A percentile compares a stretch with the other conserved stretches of the same genome.
Conservation (phyloP, 2,888 invertebrate species). For the Rhopalosiphum nymphaeae region DNA sequence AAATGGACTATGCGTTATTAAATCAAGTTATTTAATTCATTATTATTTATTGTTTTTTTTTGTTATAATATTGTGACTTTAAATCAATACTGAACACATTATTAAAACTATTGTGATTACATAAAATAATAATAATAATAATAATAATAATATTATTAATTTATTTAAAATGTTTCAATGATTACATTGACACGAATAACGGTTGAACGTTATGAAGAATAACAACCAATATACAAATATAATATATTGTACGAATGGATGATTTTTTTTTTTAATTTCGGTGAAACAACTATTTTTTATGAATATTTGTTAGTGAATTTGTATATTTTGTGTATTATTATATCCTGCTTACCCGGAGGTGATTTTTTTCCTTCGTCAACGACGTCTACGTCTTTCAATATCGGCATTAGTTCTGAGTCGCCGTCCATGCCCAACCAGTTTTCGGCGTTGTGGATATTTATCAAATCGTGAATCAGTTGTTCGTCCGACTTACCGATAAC, state of each 20-base stretch:
- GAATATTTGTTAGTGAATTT: not conserved
- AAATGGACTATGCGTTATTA: too few relatives aligned
- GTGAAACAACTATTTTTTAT: not conserved
- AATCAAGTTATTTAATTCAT: too few relatives aligned
- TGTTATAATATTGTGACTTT: not conserved
- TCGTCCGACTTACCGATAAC: slow-evolving; percentile 91
- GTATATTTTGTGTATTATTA: not conserved
- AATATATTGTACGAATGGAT: not conserved
- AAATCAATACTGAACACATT: not conserved
- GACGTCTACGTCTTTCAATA: slow-evolving; percentile 77
- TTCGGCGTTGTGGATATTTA: slow-evolving; percentile 93
- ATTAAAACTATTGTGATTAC: not conserved
- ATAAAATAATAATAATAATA: too few relatives aligned
- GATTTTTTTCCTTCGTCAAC: slow-evolving; percentile 48
- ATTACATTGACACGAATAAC: too few relatives aligned
- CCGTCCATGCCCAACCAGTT: slow-evolving; percentile 94
- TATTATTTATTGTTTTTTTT: not conserved
- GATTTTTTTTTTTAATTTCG: too few relatives aligned
- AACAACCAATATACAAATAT: not conserved
- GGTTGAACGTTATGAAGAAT: too few relatives aligned
- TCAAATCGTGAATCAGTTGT: slow-evolving; percentile 87
- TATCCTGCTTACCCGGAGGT: not conserved
- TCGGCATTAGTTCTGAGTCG: slow-evolving; percentile 85
- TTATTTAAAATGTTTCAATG: not conserved
- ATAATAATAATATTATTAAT: not conserved